Conservation (phyloP, 2,113 vertebrate species). For the Scartelaos histophorus region DNA sequence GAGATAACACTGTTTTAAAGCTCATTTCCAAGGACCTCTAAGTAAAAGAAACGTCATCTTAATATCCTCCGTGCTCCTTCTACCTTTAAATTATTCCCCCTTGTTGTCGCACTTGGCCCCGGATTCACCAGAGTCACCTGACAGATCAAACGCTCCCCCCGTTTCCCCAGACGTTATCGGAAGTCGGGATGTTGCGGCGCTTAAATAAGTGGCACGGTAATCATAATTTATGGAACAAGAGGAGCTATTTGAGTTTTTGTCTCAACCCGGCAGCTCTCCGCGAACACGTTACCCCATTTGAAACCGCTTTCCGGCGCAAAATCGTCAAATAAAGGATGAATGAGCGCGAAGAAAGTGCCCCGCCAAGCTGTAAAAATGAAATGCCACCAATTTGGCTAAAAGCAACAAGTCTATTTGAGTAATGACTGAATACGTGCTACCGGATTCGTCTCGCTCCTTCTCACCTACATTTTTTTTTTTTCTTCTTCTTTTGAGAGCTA, state of each 20-base stretch:
- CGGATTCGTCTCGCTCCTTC: constrained; percentile 34
- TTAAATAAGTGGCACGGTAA: constrained; percentile 5
- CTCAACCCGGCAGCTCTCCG: constrained; percentile 33
- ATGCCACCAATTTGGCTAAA: constrained; percentile 55
- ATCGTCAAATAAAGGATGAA: constrained; percentile 33
- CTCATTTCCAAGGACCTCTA: too few relatives aligned
- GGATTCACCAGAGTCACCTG: not conserved
- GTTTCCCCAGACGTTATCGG: not conserved
- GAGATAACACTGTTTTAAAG: too few relatives aligned
- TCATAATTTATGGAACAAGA: constrained; percentile 31
- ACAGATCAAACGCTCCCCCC: constrained; percentile 19
- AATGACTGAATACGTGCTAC: constrained; percentile 50
- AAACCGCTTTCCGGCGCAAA: constrained; percentile 22
- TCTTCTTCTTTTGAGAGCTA: not conserved
- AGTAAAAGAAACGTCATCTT: not conserved
- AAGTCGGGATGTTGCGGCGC: constrained; percentile 25
- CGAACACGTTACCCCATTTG: constrained; percentile 28
- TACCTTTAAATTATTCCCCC: not conserved
- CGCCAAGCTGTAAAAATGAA: constrained; percentile 48
- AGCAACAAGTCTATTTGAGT: constrained; percentile 64
- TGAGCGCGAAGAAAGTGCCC: constrained; percentile 32
- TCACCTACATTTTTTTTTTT: constrained; percentile 4
- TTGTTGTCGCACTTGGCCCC: not conserved
- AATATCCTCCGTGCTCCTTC: not conserved
- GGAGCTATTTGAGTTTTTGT: constrained; percentile 23